Conservation (phyloP, 1,140 invertebrate species). For the Micrasema minimum region DNA sequence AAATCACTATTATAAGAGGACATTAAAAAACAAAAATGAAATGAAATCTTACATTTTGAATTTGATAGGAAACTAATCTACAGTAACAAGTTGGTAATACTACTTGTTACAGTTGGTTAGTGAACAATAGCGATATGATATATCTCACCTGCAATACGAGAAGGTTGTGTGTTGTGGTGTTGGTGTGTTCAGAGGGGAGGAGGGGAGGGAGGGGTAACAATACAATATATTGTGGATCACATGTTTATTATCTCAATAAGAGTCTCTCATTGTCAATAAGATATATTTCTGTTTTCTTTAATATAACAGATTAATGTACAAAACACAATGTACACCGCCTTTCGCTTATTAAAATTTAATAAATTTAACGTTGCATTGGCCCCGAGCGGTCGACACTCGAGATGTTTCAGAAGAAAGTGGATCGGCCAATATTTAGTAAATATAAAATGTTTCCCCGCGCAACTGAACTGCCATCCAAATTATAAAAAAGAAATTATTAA, state of each 20-base stretch:
- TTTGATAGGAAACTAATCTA: too few relatives aligned
- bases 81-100: too few relatives aligned
- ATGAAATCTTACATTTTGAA: too few relatives aligned
- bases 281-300: conserved; percentile 42
- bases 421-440: conserved; percentile 7
- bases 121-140: too few relatives aligned
- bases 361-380: conserved; percentile 50
- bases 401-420: conserved; percentile 17
- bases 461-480: conserved; percentile 40
- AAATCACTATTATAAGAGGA: too few relatives aligned
- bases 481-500: conserved; percentile 39
- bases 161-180: neutral
- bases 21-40: too few relatives aligned
- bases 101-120: too few relatives aligned
- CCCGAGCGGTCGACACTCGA: conserved; percentile 10
- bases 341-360: conserved; percentile 47
- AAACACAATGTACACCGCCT: conserved; percentile 50
- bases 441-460: conserved; percentile 8
- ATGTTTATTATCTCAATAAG: conserved; percentile 52
- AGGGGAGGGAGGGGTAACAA: conserved; percentile 53
- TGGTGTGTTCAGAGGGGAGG: neutral
- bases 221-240: conserved; percentile 43
- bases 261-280: conserved; percentile 43
- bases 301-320: conserved; percentile 50
- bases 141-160: neutral